Conservation (phyloP, 2,797 vertebrate species). For the Anolis apletophallus region DNA sequence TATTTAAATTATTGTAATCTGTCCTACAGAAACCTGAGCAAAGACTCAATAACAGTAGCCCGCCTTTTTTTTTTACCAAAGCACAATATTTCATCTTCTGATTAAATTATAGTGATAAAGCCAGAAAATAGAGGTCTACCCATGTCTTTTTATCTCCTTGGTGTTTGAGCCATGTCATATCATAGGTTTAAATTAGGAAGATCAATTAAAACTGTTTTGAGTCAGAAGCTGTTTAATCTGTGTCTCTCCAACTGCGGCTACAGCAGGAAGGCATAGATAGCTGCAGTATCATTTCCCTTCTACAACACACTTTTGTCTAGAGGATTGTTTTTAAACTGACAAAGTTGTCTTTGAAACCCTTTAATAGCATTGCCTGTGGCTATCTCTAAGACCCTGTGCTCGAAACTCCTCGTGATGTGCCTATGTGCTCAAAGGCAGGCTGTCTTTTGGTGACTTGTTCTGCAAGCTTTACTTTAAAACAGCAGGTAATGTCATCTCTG, state of each 20-base stretch:
- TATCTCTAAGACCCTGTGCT: constrained; percentile 52
- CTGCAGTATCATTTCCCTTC: constrained; percentile 16
- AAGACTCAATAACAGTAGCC: too few species aligned
- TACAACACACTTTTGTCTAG: constrained; percentile 28
- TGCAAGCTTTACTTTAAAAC: constrained; percentile 25
- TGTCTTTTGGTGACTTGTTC: constrained; percentile 21
- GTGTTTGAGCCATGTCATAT: neutral
- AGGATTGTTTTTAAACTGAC: constrained; percentile 52
- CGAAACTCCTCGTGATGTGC: constrained; percentile 21
- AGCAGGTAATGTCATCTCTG: constrained; percentile 38
- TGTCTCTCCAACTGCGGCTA: constrained; percentile 32
- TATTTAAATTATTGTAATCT: neutral
- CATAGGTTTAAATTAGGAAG: constrained; percentile 24
- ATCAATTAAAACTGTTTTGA: constrained; percentile 26
- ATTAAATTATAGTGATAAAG: neutral
- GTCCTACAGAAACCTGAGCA: neutral
- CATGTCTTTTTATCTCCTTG: constrained; percentile 6
- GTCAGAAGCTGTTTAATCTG: constrained; percentile 15
- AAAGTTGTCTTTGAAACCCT: constrained; percentile 53
- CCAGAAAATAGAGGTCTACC: neutral
- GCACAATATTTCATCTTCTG: too few species aligned
- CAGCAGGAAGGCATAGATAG: constrained; percentile 25
- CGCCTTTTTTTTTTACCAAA: neutral
- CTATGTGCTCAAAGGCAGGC: constrained; percentile 43
- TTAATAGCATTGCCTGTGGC: constrained; percentile 49